Evolutionary conservation across 2,113 vertebrate species (phyloP).

Genomic region (Neolamprologus brichardi): DNA sequence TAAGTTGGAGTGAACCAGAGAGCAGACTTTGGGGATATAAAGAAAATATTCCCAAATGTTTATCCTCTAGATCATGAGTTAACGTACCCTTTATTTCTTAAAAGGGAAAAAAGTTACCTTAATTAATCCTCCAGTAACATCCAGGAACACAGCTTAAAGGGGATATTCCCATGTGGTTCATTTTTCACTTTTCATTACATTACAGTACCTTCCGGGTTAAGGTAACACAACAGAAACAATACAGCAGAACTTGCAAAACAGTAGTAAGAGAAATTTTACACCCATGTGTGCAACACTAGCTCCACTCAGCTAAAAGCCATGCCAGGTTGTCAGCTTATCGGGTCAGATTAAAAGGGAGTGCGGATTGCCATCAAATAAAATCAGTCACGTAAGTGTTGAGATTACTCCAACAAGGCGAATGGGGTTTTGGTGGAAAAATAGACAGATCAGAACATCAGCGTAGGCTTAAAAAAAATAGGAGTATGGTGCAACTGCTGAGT

Average conservation of each 20-base stretch:
- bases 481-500: not conserved
- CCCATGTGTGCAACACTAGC: not conserved
- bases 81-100: not conserved
- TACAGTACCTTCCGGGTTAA: not conserved
- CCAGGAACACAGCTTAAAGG: not conserved
- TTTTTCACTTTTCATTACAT: not conserved
- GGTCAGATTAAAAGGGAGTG: not conserved
- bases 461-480: not conserved
- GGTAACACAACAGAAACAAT: not conserved
- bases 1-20: not conserved
- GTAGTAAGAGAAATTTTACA: not conserved
- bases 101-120: not conserved
- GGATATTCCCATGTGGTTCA: not conserved
- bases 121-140: not conserved
- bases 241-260: not conserved
- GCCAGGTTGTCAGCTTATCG: not conserved
- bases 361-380: not conserved
- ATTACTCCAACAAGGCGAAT: not conserved
- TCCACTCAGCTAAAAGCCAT: not conserved
- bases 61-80: not conserved
- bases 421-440: not conserved
- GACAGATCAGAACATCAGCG: not conserved
- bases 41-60: not conserved
- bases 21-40: not conserved
- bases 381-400: not conserved